Base-by-base conservation (phyloP, 2,113 vertebrate species). In the Globicephala melas region DNA sequence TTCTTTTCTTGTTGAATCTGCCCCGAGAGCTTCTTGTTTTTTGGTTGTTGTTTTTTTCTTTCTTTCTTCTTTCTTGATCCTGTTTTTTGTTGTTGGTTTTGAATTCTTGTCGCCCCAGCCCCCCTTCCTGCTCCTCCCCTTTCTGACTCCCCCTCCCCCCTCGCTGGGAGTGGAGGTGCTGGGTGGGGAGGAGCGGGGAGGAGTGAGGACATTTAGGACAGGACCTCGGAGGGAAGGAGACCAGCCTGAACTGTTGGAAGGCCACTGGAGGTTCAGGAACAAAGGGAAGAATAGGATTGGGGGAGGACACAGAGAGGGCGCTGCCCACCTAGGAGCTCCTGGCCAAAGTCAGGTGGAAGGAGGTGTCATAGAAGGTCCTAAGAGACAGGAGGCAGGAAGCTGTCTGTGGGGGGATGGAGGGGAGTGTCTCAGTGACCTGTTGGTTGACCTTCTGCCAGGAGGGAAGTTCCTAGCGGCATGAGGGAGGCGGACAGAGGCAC, bases 51-150 rank as follows among this genome's bases (percentile, higher is more conserved):
- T 94, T 94, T 91, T 96, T 96, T 97, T 97, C 79, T 97, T 97
- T 96, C 96, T 97, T 97, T 96, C 93, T 98, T 97, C 97, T 96
- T 94, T 98, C 98, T 97, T 98, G 97, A 97, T 96, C 96, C 96
- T 91, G 88, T 91, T 98, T 82, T 94, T 97, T 95, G 92, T 92
- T 97, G 94, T 96, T 95, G 97, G 94, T 98, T 98, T 98, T 97
- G 97, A 96, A 96, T 94, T 98, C 97, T 96, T 97, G 96, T 95
- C 92, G 90, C 97, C 96, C 97, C 92, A 36, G 89, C 36, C 95
- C 96, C 96, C 33, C 92, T 96, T 93, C 95, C 97, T 97, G 97
- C 88, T 96, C 97, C 95, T 95, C 97, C 89, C 93, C 89, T 98
- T 97, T 98, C 97, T 94, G 44, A 92, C 80, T 80, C 96, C 92